Percentiles rank a stretch among this genome's conserved stretches.
Conservation (phyloP, 2,888 invertebrate genomes). For the Acleris literana region DNA sequence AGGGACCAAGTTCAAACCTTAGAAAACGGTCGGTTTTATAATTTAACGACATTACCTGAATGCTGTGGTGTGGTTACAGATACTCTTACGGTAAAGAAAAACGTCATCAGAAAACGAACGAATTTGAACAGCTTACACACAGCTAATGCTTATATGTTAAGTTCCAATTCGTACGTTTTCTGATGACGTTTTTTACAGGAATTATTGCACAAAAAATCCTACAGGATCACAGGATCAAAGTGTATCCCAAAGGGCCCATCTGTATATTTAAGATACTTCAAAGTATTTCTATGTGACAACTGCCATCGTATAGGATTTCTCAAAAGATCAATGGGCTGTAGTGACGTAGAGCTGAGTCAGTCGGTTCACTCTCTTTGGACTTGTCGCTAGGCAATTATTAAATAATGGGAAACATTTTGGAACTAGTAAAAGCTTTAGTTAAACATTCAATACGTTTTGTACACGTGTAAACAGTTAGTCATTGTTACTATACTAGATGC, state of each 20-base stretch:
- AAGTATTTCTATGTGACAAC: slow-evolving; percentile 22
- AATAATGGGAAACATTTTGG: slow-evolving; percentile 25
- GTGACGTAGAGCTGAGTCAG: slow-evolving; percentile 45
- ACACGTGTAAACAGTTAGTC: slow-evolving; percentile 22
- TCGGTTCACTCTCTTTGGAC: slow-evolving; percentile 29
- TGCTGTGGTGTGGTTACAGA: too few relatives aligned
- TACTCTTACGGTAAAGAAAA: too few relatives aligned
- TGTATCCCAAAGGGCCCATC: neutral
- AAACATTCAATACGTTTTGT: slow-evolving; percentile 19
- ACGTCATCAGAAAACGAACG: too few relatives aligned
- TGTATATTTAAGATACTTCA: slow-evolving; percentile 1
- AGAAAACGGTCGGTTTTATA: too few relatives aligned
- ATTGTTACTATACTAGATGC: slow-evolving; percentile 17
- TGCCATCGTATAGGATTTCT: slow-evolving; percentile 1
- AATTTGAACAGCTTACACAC: too few relatives aligned
- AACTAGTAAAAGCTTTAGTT: slow-evolving; percentile 27
- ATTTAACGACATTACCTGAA: too few relatives aligned
- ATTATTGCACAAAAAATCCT: too few relatives aligned
- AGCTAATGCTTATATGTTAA: too few relatives aligned
- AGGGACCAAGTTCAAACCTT: too few relatives aligned
- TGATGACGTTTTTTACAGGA: too few relatives aligned
- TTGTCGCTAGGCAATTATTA: slow-evolving; percentile 44
- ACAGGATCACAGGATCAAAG: too few relatives aligned
- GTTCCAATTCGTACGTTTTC: too few relatives aligned
- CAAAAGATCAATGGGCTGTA: slow-evolving; percentile 50